Conservation (phyloP, 2,113 vertebrate genomes). For the Tupaia tana region DNA sequence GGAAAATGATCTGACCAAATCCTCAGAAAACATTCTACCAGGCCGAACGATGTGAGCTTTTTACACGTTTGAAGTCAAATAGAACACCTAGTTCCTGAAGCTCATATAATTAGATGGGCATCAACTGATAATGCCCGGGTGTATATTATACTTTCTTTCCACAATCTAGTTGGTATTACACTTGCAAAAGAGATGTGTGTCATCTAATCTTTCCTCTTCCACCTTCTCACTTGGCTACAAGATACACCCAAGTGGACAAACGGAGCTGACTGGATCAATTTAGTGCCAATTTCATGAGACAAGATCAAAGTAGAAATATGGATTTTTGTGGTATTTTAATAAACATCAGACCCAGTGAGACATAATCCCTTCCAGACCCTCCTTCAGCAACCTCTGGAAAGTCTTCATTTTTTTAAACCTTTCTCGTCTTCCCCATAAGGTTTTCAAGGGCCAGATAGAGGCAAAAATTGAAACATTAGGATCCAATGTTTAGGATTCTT, state of each 20-base stretch:
- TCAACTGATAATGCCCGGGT: background rate
- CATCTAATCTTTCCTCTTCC: background rate
- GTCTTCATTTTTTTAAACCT: background rate
- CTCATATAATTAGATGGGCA: conserved; percentile 27
- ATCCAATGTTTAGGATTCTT: background rate
- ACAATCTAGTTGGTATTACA: background rate
- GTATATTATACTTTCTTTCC: background rate
- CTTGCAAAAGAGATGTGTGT: conserved; percentile 36
- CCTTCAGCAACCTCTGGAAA: background rate
- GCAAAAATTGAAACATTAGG: background rate
- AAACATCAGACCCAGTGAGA: conserved; percentile 26
- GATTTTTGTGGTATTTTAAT: conserved; percentile 51
- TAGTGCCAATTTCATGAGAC: background rate
- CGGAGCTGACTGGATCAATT: background rate
- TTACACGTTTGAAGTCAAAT: conserved; percentile 59
- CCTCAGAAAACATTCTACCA: conserved; percentile 46
- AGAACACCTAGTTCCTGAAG: conserved; percentile 25
- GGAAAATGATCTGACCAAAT: conserved; percentile 62
- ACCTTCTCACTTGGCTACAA: background rate
- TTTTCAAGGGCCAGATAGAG: background rate
- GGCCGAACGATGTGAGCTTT: conserved; percentile 39
- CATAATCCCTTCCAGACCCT: conserved; percentile 14
- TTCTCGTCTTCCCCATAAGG: background rate
- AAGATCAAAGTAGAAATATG: conserved; percentile 34
- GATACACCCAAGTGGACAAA: background rate